These are phyloP conservation scores for Nyctalus aviator DNA, from an alignment of 2,797 vertebrate species.

Conservation along the genomic window DNA sequence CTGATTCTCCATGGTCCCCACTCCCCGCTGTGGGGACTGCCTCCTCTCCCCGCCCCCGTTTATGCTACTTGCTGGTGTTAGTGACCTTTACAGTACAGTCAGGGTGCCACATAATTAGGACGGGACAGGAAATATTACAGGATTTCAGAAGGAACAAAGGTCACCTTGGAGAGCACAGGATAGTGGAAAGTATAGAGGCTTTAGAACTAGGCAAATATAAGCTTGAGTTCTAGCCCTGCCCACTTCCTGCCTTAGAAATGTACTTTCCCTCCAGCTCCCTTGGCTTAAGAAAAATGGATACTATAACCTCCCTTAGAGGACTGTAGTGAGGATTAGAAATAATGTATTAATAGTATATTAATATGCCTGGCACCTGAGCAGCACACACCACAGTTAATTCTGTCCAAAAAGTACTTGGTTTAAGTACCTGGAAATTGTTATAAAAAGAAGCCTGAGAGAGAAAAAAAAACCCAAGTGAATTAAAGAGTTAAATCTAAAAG, in stretches of 20 bases:
- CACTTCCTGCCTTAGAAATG: neutral
- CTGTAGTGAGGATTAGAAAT: neutral
- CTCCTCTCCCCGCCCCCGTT: fast-evolving
- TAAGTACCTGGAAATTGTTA: conserved; percentile 30
- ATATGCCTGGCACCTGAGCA: neutral
- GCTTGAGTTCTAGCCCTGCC: neutral
- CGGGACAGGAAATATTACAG: neutral
- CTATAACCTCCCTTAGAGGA: neutral
- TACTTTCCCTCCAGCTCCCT: neutral
- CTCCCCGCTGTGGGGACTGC: fast-evolving
- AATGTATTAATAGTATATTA: neutral
- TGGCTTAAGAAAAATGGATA: neutral
- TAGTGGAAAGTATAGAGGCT: neutral
- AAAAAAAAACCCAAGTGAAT: neutral
- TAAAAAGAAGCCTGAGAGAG: neutral
- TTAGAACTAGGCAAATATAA: neutral
- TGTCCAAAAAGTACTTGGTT: neutral
- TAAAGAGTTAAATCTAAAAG: conserved; percentile 68
- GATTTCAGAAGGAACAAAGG: neutral
- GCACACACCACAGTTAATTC: neutral
- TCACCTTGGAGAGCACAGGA: neutral
- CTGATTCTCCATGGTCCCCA: neutral
- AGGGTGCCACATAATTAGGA: neutral
- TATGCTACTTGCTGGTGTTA: neutral
- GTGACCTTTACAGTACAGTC: neutral